Conservation (phyloP, 2,888 invertebrate species). For the Brachyptera risi region DNA sequence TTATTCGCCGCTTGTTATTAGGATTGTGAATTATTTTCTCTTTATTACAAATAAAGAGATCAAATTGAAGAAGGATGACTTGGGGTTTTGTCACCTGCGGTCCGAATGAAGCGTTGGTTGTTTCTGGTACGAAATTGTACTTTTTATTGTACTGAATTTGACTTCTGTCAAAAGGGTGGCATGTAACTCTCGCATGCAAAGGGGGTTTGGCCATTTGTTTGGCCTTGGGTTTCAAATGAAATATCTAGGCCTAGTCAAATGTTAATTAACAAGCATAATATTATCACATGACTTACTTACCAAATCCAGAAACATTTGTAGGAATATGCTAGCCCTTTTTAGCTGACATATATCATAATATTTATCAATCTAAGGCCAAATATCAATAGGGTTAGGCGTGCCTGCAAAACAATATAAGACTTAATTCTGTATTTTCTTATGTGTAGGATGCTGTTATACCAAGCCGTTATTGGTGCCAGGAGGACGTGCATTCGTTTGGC, state of each 20-base stretch:
- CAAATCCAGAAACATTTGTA: neutral
- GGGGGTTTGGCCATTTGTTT: conserved; percentile 6
- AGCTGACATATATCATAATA: too few relatives aligned
- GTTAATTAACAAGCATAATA: too few relatives aligned
- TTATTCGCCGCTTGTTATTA: neutral
- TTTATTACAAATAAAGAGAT: too few relatives aligned
- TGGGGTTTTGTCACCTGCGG: conserved; percentile 94
- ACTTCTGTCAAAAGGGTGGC: neutral
- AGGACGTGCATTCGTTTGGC: conserved; percentile 97
- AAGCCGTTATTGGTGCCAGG: conserved; percentile 92
- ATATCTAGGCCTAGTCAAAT: too few relatives aligned
- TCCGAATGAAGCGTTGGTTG: conserved; percentile 90
- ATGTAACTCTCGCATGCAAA: neutral
- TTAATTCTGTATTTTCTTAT: conserved; percentile 37
- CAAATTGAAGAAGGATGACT: conserved; percentile 50
- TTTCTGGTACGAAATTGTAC: conserved; percentile 66
- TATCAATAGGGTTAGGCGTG: neutral
- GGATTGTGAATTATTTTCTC: conserved; percentile 5
- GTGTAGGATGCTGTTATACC: conserved; percentile 91
- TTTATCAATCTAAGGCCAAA: neutral
- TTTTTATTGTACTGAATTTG: neutral
- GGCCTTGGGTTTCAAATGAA: too few relatives aligned
- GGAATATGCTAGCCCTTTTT: neutral
- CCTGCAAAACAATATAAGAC: neutral
- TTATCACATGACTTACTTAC: neutral